A percentile compares a stretch with the other conserved stretches of the same genome.
Evolutionary conservation across 2,888 invertebrate species (phyloP).

Genomic region (Andrena hattorfiana): DNA sequence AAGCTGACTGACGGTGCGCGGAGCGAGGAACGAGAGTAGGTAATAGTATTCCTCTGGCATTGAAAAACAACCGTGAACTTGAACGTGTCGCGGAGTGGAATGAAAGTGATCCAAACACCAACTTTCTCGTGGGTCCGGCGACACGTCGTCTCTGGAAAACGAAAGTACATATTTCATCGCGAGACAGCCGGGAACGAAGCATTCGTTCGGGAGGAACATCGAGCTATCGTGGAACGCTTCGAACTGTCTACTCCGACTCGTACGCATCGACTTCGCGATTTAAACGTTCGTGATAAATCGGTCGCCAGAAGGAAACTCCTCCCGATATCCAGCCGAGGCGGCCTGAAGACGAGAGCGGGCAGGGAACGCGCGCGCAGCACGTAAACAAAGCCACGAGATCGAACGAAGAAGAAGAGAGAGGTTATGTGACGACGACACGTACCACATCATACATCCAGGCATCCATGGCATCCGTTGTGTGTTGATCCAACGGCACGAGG

Average conservation of each 20-base stretch:
- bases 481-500: slow-evolving; percentile 5
- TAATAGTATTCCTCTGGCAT: slow-evolving; percentile 35
- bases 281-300: background rate
- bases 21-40: slow-evolving; percentile 5
- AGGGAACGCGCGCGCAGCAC: slow-evolving; percentile 48
- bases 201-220: background rate
- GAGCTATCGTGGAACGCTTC: background rate
- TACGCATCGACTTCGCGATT: background rate
- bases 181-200: background rate
- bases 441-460: slow-evolving; percentile 84
- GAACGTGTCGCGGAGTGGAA: background rate
- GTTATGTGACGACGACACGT: slow-evolving; percentile 70
- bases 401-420: slow-evolving; percentile 42
- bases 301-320: background rate
- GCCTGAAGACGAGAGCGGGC: slow-evolving; percentile 13
- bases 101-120: background rate
- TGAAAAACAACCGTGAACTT: slow-evolving; percentile 24
- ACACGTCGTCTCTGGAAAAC: too few species aligned
- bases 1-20: slow-evolving; percentile 33
- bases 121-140: background rate
- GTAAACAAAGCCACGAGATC: slow-evolving; percentile 75
- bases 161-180: background rate
- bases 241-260: background rate
- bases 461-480: slow-evolving; percentile 78
- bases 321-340: background rate